Evolutionary conservation across 2,888 invertebrate species (phyloP).

Genomic region (Rhodophaea formosa): DNA sequence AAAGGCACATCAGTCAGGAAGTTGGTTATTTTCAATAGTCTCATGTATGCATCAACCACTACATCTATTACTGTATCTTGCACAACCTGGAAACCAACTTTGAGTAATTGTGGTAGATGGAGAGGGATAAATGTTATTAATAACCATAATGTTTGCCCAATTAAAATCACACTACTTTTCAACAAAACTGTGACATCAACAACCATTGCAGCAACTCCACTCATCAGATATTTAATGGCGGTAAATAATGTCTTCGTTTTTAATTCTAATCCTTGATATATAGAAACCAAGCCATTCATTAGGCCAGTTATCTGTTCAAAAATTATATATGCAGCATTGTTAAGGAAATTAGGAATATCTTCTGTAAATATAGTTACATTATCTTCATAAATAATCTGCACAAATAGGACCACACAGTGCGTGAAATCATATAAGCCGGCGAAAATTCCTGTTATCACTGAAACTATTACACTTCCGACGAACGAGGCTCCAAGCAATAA

Average conservation of each 20-base stretch:
- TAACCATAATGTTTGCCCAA: conserved; percentile 66
- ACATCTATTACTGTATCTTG: conserved; percentile 36
- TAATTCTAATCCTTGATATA: conserved; percentile 36
- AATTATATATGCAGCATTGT: conserved; percentile 36
- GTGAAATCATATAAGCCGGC: conserved; percentile 40
- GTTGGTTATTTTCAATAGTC: conserved; percentile 61
- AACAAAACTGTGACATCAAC: conserved; percentile 51
- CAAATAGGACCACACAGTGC: conserved; percentile 47
- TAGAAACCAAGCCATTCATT: conserved; percentile 37
- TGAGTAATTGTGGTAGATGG: conserved; percentile 59
- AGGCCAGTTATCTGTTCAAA: conserved; percentile 35
- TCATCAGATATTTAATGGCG: conserved; percentile 40
- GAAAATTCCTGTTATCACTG: conserved; percentile 43
- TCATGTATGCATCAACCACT: conserved; percentile 55
- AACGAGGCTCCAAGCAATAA: conserved; percentile 54
- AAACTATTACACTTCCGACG: conserved; percentile 61
- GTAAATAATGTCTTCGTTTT: conserved; percentile 37
- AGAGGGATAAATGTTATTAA: conserved; percentile 67
- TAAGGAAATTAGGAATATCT: conserved; percentile 56
- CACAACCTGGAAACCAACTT: conserved; percentile 40
- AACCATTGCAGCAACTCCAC: conserved; percentile 40
- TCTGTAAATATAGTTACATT: conserved; percentile 62
- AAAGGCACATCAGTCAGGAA: conserved; percentile 74
- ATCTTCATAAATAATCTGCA: conserved; percentile 71
- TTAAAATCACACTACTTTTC: conserved; percentile 52